These are phyloP conservation scores for Calypte anna DNA, from an alignment of 2,113 vertebrate species.

Conservation along the genomic window DNA sequence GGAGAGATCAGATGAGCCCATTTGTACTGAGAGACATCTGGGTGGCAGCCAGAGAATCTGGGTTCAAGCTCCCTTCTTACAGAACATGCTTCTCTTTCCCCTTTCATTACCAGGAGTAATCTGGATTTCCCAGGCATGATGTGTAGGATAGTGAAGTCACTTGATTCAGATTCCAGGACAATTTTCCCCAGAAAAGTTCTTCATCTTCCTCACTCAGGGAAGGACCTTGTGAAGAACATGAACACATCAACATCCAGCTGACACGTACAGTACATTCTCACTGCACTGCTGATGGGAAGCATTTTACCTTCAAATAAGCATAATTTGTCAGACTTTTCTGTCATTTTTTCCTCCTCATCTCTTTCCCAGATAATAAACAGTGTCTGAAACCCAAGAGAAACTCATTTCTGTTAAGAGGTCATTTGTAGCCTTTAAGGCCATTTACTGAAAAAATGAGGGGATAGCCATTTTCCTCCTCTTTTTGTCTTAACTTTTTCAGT, in stretches of 20 bases:
- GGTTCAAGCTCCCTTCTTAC: conserved; percentile 81
- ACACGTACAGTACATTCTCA: conserved; percentile 39
- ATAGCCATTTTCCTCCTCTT: background rate
- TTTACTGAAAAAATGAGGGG: background rate
- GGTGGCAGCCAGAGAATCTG: conserved; percentile 76
- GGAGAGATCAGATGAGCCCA: conserved; percentile 79
- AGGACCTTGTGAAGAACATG: conserved; percentile 60
- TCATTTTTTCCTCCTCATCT: conserved; percentile 9
- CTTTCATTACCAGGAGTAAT: conserved; percentile 66
- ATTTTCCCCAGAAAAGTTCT: conserved; percentile 60
- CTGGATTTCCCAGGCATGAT: conserved; percentile 59
- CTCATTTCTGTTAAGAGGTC: conserved; percentile 65
- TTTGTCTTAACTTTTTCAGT: conserved; percentile 57
- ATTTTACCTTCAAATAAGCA: conserved; percentile 66
- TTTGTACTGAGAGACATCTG: conserved; percentile 73
- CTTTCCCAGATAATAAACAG: conserved; percentile 61
- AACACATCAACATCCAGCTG: conserved; percentile 61
- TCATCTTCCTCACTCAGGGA: background rate
- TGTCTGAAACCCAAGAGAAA: conserved; percentile 60
- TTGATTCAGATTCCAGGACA: conserved; percentile 45
- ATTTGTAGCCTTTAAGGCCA: conserved; percentile 59
- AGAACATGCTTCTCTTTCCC: conserved; percentile 70
- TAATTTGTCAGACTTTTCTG: conserved; percentile 45
- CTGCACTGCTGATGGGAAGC: conserved; percentile 37
- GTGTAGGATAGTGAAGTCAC: conserved; percentile 36